Evolutionary conservation across 2,797 vertebrate genomes (phyloP).

Genomic region (Amphiprion clarkii): DNA sequence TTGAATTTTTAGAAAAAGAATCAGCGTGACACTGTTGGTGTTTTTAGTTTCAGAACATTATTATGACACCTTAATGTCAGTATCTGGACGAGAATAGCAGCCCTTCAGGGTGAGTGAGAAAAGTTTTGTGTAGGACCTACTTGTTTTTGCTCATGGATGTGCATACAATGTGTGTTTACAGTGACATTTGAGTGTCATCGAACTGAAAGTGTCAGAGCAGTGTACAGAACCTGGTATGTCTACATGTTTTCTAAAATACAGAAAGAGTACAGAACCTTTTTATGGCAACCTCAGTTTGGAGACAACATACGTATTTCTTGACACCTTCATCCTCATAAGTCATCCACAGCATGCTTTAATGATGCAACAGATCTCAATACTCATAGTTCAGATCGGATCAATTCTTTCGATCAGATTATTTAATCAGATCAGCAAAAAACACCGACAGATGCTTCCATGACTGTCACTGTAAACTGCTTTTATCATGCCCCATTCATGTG

Average conservation of each 20-base stretch:
- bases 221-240: not conserved
- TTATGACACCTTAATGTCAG: conserved; percentile 4
- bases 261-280: not conserved
- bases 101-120: not conserved
- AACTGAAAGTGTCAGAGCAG: not conserved
- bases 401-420: too few relatives aligned
- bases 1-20: not conserved
- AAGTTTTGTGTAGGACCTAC: not conserved
- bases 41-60: conserved; percentile 14
- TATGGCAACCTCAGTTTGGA: conserved; percentile 18
- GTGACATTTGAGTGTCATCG: conserved; percentile 6
- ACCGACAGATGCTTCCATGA: too few relatives aligned
- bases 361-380: too few relatives aligned
- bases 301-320: not conserved
- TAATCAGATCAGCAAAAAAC: too few relatives aligned
- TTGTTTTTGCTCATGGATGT: not conserved
- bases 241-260: not conserved
- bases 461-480: too few relatives aligned
- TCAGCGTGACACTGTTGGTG: not conserved
- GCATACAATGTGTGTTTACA: conserved; percentile 11
- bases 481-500: too few relatives aligned
- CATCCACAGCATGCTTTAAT: not conserved
- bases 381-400: too few relatives aligned
- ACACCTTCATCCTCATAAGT: conserved; percentile 1
- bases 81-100: conserved; percentile 7